Evolutionary conservation across 2,888 invertebrate species (phyloP).

Genomic region (Stenodema calcarata): DNA sequence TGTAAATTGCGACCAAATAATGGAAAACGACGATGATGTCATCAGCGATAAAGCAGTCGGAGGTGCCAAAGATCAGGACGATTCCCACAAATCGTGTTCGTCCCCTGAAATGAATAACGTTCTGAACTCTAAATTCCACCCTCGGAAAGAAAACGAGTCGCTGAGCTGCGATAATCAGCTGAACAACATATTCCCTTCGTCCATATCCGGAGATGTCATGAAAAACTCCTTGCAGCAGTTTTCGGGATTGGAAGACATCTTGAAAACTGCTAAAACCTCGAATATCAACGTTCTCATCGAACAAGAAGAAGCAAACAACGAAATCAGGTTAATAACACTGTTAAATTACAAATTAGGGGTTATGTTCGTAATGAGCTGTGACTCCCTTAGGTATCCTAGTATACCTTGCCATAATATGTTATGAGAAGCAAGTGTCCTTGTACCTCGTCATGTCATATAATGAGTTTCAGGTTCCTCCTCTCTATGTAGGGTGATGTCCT

Average conservation of each 20-base stretch:
- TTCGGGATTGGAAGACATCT: slow-evolving; percentile 63
- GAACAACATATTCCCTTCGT: background rate
- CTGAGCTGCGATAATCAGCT: background rate
- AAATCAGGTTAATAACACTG: slow-evolving; percentile 48
- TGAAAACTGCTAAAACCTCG: slow-evolving; percentile 68
- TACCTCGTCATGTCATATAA: no score
- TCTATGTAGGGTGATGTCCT: no score
- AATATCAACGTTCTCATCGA: slow-evolving; percentile 65
- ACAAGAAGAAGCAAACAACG: slow-evolving; percentile 58
- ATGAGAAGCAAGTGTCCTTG: no score
- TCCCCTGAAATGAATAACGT: slow-evolving; percentile 19
- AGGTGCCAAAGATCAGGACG: background rate
- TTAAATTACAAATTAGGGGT: background rate
- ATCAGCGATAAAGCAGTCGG: background rate
- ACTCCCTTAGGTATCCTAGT: no score
- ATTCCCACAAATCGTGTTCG: background rate
- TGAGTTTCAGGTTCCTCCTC: no score
- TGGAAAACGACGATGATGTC: background rate
- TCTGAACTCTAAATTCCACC: slow-evolving; percentile 4
- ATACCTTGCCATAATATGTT: no score
- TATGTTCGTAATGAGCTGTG: background rate
- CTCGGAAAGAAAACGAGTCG: slow-evolving; percentile 2
- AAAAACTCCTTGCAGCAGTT: slow-evolving; percentile 5
- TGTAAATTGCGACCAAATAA: background rate
- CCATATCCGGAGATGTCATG: background rate